Evolutionary conservation across 35 echinoderm and acorn worm genomes (phyloP).

Genomic region (Strongylocentrotus purpuratus): DNA sequence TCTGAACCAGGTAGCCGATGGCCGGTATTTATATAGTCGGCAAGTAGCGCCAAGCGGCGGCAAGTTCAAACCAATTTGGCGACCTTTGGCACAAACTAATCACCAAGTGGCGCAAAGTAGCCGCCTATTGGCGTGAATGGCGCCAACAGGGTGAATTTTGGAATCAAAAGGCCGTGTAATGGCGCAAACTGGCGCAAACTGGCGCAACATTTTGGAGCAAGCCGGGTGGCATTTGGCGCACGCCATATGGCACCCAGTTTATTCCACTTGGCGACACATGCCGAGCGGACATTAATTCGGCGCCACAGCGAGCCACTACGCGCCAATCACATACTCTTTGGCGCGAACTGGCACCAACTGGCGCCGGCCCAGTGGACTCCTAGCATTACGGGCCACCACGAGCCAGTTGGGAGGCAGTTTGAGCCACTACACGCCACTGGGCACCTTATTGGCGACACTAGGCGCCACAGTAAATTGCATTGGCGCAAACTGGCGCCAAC

Average conservation of each 20-base stretch:
- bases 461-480: no score
- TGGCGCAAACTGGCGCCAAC: no score
- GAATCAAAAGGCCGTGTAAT: slow-evolving; percentile 54
- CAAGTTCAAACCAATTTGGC: slow-evolving; percentile 53
- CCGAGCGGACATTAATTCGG: slow-evolving; percentile 52
- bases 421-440: no score
- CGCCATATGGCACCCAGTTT: slow-evolving; percentile 53
- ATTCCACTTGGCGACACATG: slow-evolving; percentile 55
- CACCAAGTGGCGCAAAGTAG: slow-evolving; percentile 51
- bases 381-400: not conserved
- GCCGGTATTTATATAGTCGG: slow-evolving; percentile 27
- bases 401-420: no score
- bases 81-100: slow-evolving; percentile 56
- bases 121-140: slow-evolving; percentile 26
- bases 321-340: slow-evolving; percentile 53
- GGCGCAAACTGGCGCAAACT: slow-evolving; percentile 41
- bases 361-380: not conserved
- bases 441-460: no score
- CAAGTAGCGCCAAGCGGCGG: slow-evolving; percentile 44
- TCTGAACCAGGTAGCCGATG: slow-evolving; percentile 19
- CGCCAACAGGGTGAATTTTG: slow-evolving; percentile 38
- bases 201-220: slow-evolving; percentile 40
- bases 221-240: slow-evolving; percentile 37
- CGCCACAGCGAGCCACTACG: slow-evolving; percentile 54
- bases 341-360: slow-evolving; percentile 54